phyloP scores from a whole-genome alignment of 2,797 vertebrate genomes.

The Oryzias sinensis region DNA sequence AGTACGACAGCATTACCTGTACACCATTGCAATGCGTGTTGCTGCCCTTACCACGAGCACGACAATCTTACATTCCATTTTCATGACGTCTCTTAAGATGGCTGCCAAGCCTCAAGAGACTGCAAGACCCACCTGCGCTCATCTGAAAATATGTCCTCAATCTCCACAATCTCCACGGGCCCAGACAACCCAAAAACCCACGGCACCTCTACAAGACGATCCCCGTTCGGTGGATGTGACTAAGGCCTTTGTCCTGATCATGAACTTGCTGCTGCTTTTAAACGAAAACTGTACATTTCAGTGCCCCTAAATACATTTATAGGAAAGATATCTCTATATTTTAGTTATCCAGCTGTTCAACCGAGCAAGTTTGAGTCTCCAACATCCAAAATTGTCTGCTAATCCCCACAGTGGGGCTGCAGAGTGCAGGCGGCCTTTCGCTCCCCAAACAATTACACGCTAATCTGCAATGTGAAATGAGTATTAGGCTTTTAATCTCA shows the following conservation, averaged over 20 bases:
- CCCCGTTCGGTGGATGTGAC: too few species aligned
- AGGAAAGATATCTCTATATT: conserved; percentile 23
- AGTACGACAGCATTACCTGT: too few species aligned
- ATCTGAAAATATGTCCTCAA: too few species aligned
- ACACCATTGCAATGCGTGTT: too few species aligned
- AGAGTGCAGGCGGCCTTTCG: conserved; percentile 49
- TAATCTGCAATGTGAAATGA: conserved; percentile 77
- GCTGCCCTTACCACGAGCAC: too few species aligned
- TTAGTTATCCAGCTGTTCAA: conserved; percentile 52
- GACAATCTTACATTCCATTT: too few species aligned
- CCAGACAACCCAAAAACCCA: too few species aligned
- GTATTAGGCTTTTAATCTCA: conserved; percentile 73
- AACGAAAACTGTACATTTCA: background rate
- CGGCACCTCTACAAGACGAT: background rate
- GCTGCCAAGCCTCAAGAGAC: too few species aligned
- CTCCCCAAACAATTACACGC: conserved; percentile 78
- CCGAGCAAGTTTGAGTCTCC: conserved; percentile 42
- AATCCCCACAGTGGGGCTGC: conserved; percentile 45
- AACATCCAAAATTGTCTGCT: conserved; percentile 37
- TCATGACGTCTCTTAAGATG: too few species aligned
- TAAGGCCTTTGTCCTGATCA: background rate
- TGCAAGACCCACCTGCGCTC: too few species aligned
- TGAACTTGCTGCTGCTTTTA: conserved; percentile 19
- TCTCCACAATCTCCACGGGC: too few species aligned
- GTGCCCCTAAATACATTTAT: conserved; percentile 11